phyloP scores from a whole-genome alignment of 2,797 vertebrate species.

The Myotis vivesi region DNA sequence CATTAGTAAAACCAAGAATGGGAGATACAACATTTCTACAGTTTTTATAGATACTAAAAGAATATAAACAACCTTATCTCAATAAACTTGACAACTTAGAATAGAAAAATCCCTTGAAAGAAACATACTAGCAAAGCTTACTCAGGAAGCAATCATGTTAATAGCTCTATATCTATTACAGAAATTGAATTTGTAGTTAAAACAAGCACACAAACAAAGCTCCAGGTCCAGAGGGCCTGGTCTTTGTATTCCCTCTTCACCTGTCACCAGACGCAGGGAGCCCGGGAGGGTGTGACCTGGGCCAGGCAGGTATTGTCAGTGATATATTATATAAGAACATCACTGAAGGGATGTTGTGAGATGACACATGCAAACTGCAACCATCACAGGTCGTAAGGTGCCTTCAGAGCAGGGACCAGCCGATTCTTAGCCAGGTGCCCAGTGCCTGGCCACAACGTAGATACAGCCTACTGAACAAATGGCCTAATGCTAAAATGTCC shows the following conservation, averaged over 20 bases:
- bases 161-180: no score
- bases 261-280: neutral
- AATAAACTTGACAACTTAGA: neutral
- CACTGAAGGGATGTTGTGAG: neutral
- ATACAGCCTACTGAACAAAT: neutral
- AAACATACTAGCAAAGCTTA: neutral
- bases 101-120: neutral
- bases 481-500: neutral
- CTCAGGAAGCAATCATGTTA: neutral
- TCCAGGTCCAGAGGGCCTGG: neutral
- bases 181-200: neutral
- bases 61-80: neutral
- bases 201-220: neutral
- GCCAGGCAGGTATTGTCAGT: neutral
- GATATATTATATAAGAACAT: neutral
- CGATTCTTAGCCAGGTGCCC: neutral
- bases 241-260: neutral
- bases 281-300: neutral
- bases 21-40: neutral
- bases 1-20: neutral
- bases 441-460: neutral
- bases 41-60: neutral
- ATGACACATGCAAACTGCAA: neutral
- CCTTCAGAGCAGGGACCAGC: neutral
- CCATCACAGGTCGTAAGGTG: neutral